These are phyloP conservation scores for Teinopalpus imperialis DNA, from an alignment of 2,888 invertebrate species.

Conservation along the genomic window DNA sequence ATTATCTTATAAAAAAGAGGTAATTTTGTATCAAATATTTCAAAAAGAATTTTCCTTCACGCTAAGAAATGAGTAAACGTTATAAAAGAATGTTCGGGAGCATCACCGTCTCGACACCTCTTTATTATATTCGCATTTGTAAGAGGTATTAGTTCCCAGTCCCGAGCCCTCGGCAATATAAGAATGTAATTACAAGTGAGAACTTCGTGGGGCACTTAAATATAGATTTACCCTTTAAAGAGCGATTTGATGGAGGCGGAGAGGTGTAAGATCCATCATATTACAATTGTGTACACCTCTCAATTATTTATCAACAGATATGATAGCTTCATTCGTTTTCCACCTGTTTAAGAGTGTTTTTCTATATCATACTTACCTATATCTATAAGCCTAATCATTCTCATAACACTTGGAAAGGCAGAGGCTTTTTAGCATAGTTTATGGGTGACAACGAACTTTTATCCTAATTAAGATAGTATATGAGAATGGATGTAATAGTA, in stretches of 20 bases:
- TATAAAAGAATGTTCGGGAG: conserved; percentile 4
- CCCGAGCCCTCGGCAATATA: conserved; percentile 59
- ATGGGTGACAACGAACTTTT: too few relatives aligned
- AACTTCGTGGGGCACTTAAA: conserved; percentile 69
- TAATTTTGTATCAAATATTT: too few relatives aligned
- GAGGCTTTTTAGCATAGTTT: too few relatives aligned
- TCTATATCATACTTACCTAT: too few relatives aligned
- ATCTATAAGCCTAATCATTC: too few relatives aligned
- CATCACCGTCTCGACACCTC: conserved; percentile 13
- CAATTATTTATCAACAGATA: conserved; percentile 66
- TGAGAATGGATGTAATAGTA: too few relatives aligned
- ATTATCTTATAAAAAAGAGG: too few relatives aligned
- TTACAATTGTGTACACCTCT: conserved; percentile 64
- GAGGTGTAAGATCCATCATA: conserved; percentile 77
- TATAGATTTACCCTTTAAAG: conserved; percentile 79
- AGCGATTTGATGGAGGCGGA: conserved; percentile 61
- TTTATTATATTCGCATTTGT: conserved; percentile 75
- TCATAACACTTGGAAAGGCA: too few relatives aligned
- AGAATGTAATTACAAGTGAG: conserved; percentile 76
- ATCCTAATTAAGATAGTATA: too few relatives aligned
- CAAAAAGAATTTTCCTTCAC: conserved; percentile 1
- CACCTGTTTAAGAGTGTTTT: too few relatives aligned
- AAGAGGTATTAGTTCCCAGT: conserved; percentile 56
- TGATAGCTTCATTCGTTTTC: conserved; percentile 56
- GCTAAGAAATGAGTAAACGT: conserved; percentile 4